Evolutionary conservation across 2,797 vertebrate species (phyloP).

Genomic region (Emys orbicularis): DNA sequence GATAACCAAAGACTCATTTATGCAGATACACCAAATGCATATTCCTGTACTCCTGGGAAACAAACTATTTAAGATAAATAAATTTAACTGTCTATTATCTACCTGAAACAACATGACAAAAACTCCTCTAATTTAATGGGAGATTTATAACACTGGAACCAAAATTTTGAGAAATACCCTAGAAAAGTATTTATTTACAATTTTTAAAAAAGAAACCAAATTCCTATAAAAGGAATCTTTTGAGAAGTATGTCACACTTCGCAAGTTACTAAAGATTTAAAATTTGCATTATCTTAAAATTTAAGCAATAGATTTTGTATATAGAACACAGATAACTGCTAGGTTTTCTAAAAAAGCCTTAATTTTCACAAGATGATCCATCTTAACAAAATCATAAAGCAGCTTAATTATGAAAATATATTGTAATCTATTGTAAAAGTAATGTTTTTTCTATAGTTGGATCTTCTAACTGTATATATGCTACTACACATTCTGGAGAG

Average conservation of each 20-base stretch:
- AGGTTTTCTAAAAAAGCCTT: not conserved
- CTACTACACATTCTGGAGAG: not conserved
- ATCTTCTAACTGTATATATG: not conserved
- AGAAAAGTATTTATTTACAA: not conserved
- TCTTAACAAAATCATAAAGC: not conserved
- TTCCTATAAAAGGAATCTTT: not conserved
- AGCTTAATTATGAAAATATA: not conserved
- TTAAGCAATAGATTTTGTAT: rapidly evolving
- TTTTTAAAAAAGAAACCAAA: not conserved
- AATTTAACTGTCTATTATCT: rapidly evolving
- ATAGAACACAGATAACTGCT: rapidly evolving
- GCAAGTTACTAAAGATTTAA: rapidly evolving
- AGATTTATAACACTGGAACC: not conserved
- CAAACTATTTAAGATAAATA: not conserved
- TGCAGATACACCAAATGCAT: rapidly evolving
- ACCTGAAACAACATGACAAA: not conserved
- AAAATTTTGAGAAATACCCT: not conserved
- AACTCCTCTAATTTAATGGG: rapidly evolving
- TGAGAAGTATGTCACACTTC: not conserved
- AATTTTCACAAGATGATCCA: not conserved
- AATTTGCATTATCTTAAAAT: rapidly evolving
- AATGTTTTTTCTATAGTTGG: not conserved
- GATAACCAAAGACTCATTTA: not conserved
- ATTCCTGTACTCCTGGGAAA: not conserved
- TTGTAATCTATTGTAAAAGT: rapidly evolving